A percentile compares a stretch with the other conserved stretches of the same genome.
Evolutionary conservation across 2,113 vertebrate genomes (phyloP).

Genomic region (Ondatra zibethicus): DNA sequence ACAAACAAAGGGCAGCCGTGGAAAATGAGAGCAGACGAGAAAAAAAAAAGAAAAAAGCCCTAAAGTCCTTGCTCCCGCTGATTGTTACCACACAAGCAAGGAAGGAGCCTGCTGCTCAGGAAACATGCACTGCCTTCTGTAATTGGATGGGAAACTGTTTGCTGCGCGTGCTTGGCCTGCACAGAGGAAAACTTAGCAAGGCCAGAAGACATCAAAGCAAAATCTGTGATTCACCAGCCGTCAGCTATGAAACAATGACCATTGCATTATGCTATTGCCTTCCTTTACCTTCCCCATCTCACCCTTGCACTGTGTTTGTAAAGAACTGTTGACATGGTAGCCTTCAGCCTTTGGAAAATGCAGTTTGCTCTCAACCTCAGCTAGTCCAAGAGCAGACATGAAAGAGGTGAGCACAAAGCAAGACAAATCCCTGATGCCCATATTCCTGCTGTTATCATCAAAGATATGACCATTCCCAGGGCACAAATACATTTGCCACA

Average conservation of each 20-base stretch:
- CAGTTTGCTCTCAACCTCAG: background rate
- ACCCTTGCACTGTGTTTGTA: background rate
- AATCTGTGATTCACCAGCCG: slow-evolving; percentile 31
- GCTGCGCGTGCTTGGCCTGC: background rate
- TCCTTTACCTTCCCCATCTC: background rate
- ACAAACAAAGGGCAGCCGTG: slow-evolving; percentile 49
- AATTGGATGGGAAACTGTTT: slow-evolving; percentile 41
- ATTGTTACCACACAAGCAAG: slow-evolving; percentile 52
- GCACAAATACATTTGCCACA: background rate
- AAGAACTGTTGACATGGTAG: slow-evolving; percentile 3
- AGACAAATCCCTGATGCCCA: background rate
- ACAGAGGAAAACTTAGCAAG: slow-evolving; percentile 44
- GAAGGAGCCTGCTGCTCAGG: slow-evolving; percentile 39
- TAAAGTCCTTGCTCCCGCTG: slow-evolving; percentile 22
- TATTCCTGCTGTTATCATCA: background rate
- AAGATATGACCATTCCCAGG: background rate
- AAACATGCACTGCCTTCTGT: background rate
- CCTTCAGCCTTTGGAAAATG: slow-evolving; percentile 56
- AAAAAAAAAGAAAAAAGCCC: background rate
- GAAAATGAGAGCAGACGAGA: slow-evolving; percentile 53
- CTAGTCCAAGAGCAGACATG: background rate
- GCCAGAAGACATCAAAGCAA: slow-evolving; percentile 41
- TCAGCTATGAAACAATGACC: background rate
- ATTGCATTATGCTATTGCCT: background rate
- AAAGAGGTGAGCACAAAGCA: background rate